Base-by-base conservation (phyloP, 1,140 invertebrate genomes). In the Penaeus japonicus region DNA sequence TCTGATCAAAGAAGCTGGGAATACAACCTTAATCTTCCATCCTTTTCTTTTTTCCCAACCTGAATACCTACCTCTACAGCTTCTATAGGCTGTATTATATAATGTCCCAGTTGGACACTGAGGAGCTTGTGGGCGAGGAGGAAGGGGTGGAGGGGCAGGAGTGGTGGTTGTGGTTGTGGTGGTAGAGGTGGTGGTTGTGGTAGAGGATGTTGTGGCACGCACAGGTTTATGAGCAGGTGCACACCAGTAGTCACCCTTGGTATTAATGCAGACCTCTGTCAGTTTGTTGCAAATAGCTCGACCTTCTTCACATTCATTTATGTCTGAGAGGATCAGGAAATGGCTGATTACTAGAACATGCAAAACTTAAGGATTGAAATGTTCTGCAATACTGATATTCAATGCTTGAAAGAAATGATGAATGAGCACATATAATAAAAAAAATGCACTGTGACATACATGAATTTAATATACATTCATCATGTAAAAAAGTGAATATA, bases 281-380 rank as follows among this genome's bases (percentile, higher is more conserved):
- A 87, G 65, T 17, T 57, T 77, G 82, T 91, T 90, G 82, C 92
- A 92, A 65, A 90, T 89, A 86, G 91, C 85, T 53, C 91, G 65
- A 32, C 89, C 90, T 84, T 93, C 92, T 53, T 82, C 65, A 91
- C 95, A 95, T 91, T 95, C 95, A 86, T 95, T 92, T 3, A 95
- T 92, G 92, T 95, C 95, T 95, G 91, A 70, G 39, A 77, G 86
- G 54, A n/a, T 27, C 24, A 54, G 27, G 73, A 35, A 47, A 47
- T 47, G 4, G 47, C 47, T 47, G 10, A 47, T 47, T 47, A 47
- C 47, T 47, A 47, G 47, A 47, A 47, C 15, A 1, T 47, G 47
- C 47, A 47, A 15, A 47, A 7, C 10, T 47, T 0, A 47, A 47
- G 47, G 1, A 47, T 47, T 47, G 15, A 0, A 47, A 47, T 47